A percentile compares a stretch with the other conserved stretches of the same genome.
These are phyloP conservation scores for Ennomos fuscantarius DNA, from an alignment of 2,888 invertebrate genomes.

Conservation along the genomic window DNA sequence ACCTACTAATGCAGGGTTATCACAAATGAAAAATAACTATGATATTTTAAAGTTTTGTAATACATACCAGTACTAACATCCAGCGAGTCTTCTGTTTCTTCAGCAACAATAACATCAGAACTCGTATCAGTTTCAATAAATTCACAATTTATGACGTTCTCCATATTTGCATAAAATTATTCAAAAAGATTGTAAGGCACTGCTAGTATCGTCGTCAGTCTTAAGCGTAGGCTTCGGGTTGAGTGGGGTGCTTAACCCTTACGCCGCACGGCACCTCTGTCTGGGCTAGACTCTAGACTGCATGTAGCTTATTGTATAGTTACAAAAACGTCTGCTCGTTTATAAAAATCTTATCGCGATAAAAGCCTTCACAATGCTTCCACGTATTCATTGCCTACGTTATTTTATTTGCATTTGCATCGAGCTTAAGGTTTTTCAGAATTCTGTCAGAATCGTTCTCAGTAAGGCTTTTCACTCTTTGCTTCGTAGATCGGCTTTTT, in stretches of 20 bases:
- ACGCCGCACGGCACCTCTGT: slow-evolving; percentile 18
- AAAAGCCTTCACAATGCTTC: slow-evolving; percentile 14
- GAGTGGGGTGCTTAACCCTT: slow-evolving; percentile 28
- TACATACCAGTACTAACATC: slow-evolving; percentile 44
- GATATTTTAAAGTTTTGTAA: background rate
- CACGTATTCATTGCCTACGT: slow-evolving; percentile 23
- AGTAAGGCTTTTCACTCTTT: slow-evolving; percentile 18
- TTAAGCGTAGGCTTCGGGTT: slow-evolving; percentile 34
- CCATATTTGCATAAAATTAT: slow-evolving; percentile 26
- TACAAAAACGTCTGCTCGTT: slow-evolving; percentile 33
- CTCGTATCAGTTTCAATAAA: slow-evolving; percentile 20
- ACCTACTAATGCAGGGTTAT: too few species aligned
- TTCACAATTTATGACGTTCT: slow-evolving; percentile 15
- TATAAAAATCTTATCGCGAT: slow-evolving; percentile 32
- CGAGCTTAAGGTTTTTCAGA: slow-evolving; percentile 21
- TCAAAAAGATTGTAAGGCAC: slow-evolving; percentile 21
- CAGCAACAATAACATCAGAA: slow-evolving; percentile 12
- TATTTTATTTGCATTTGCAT: slow-evolving; percentile 23
- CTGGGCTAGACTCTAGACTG: slow-evolving; percentile 26
- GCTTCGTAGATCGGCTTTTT: slow-evolving; percentile 21
- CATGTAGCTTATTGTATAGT: slow-evolving; percentile 30
- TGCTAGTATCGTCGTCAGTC: slow-evolving; percentile 30
- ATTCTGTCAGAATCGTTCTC: slow-evolving; percentile 16
- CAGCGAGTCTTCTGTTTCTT: slow-evolving; percentile 30
- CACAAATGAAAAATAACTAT: too few species aligned